Evolutionary conservation across 2,113 vertebrate species (phyloP), one percentile per base, ranked within the genome.

Genomic region (Chlamydotis undulata): DNA sequence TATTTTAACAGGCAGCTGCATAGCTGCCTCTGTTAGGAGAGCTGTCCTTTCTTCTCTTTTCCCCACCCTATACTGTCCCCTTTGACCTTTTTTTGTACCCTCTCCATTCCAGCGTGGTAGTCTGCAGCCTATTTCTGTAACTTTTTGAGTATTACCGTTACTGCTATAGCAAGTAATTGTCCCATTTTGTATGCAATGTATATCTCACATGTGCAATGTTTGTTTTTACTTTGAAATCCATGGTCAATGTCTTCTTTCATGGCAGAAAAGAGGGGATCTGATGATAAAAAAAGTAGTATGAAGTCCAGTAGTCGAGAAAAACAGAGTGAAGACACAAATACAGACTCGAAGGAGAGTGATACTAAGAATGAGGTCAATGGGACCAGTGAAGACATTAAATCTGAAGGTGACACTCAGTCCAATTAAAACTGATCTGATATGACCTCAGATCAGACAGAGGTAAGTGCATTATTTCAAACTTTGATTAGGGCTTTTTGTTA

Each of bases 351-450:
- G 99, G 99, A 99, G 98, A 98, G 98, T 61, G 98, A 99, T 97
- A 97, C 98, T 97, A 99, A 98, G 98, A 98, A 98, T 97, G 98
- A 99, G 98, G 98, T 99, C 98, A 99, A 99, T 98, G 99, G 99
- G 98, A 99, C 99, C 98, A 98, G 96, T 95, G 98, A 99, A 99
- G 99, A 99, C 99, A 98, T 99, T 98, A 99, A 99, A 98, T 99
- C 99, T 99, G 99, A 99, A 99, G 99, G 99, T 99, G 99, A 99
- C 99, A 99, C 99, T 99, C 99, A 99, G 99, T 99, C 99, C 99
- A 99, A 99, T 99, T 99, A 99, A 99, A 99, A 99, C 99, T 99
- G 99, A 99, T 99, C 99, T 99, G 99, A 99, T 99, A 99, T 99
- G 99, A 99, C 99, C 99, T 99, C 99, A 99, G 99, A 99, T 99